Conservation (phyloP, 2,797 vertebrate species). For the Melanitta fusca region DNA sequence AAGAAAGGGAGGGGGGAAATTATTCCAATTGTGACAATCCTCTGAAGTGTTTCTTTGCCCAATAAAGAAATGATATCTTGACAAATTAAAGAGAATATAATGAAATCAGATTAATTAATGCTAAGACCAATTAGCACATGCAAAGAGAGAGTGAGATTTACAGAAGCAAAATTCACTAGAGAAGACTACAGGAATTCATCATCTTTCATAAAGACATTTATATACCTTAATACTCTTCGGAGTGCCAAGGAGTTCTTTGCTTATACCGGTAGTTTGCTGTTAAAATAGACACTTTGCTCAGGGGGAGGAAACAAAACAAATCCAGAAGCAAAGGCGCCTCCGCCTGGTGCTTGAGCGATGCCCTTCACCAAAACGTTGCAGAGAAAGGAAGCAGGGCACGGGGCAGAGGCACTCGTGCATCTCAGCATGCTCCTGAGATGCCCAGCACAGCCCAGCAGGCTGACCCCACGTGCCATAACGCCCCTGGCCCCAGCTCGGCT, state of each 20-base stretch:
- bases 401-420: neutral
- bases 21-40: conserved; percentile 72
- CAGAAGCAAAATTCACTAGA: conserved; percentile 67
- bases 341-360: neutral
- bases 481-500: neutral
- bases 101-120: conserved; percentile 84
- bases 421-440: neutral
- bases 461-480: neutral
- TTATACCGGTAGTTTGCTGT: rapidly evolving
- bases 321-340: rapidly evolving
- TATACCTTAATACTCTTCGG: neutral
- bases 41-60: conserved; percentile 70
- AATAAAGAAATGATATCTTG: conserved; percentile 75
- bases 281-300: rapidly evolving
- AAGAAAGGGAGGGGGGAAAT: conserved; percentile 15
- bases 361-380: neutral
- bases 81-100: conserved; percentile 82
- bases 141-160: conserved; percentile 55
- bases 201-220: conserved; percentile 16
- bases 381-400: neutral
- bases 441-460: neutral
- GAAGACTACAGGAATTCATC: conserved; percentile 47
- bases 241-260: rapidly evolving
- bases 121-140: conserved; percentile 79
- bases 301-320: rapidly evolving